A percentile compares a stretch with the other conserved stretches of the same genome.
Conservation (phyloP, 2,113 vertebrate genomes). For the Aspidoscelis tigris region DNA sequence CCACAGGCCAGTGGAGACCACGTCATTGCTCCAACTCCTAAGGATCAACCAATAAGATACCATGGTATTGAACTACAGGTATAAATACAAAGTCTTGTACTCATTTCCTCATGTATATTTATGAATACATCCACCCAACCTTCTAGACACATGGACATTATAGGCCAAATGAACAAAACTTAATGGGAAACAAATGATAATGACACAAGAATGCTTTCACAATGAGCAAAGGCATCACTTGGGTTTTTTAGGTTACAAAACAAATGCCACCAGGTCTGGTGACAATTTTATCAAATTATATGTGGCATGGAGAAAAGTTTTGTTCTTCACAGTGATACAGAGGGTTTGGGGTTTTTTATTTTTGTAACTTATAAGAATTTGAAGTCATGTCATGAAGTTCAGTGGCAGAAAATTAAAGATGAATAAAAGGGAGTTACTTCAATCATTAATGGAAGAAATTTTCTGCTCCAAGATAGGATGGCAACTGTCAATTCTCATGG, state of each 20-base stretch:
- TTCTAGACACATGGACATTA: background rate
- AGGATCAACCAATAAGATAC: background rate
- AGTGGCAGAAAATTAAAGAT: background rate
- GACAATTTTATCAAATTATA: background rate
- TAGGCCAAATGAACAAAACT: background rate
- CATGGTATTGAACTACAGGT: rapidly evolving
- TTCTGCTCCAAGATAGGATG: background rate
- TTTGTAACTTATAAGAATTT: background rate
- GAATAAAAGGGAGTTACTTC: background rate
- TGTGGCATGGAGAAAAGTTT: background rate
- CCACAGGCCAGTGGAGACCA: conserved; percentile 98
- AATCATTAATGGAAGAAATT: background rate
- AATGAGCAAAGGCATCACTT: background rate
- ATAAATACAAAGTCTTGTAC: rapidly evolving
- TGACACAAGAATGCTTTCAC: background rate
- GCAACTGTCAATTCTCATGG: background rate
- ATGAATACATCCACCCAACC: background rate
- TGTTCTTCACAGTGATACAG: background rate
- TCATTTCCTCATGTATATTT: too few species aligned
- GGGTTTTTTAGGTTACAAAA: background rate
- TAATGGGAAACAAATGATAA: background rate
- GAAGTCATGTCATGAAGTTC: background rate
- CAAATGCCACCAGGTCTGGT: background rate
- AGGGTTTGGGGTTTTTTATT: too few species aligned
- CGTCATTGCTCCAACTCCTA: conserved; percentile 97